Evolutionary conservation across 2,113 vertebrate genomes (phyloP).

Genomic region (Tringa solitaria): DNA sequence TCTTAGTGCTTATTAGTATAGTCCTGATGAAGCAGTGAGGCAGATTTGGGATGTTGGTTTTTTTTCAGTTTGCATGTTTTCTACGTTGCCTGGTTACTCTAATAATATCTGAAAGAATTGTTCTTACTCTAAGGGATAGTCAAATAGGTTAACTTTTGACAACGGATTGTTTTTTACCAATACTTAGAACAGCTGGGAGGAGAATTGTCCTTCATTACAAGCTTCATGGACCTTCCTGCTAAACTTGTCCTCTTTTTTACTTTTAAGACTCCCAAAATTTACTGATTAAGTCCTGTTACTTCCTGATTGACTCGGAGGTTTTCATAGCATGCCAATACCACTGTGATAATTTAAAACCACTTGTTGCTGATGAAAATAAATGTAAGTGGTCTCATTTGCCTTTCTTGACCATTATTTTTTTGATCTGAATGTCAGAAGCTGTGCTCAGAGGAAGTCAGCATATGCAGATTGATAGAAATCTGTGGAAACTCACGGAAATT

Average conservation of each 20-base stretch:
- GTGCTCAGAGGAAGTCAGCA: neutral
- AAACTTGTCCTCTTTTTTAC: neutral
- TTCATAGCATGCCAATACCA: neutral
- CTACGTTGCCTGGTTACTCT: neutral
- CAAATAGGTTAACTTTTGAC: neutral
- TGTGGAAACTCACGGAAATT: neutral
- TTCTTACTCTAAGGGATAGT: neutral
- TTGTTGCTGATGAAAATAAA: conserved; percentile 43
- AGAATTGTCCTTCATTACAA: neutral
- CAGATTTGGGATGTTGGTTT: neutral
- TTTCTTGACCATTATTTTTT: neutral
- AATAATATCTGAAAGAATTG: neutral
- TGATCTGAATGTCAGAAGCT: neutral
- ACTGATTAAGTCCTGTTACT: neutral
- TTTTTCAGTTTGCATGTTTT: neutral
- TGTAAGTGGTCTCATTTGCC: neutral
- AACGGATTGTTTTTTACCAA: neutral
- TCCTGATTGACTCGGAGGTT: neutral
- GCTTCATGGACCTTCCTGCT: neutral
- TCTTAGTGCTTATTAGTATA: neutral
- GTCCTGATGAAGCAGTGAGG: neutral
- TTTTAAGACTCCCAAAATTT: neutral
- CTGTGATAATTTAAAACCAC: neutral
- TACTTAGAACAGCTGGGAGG: neutral
- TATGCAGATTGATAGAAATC: neutral